Conservation (phyloP, 30 jellyfish, hydroid and myxozoan genomes). For the Aurelia sp. region DNA sequence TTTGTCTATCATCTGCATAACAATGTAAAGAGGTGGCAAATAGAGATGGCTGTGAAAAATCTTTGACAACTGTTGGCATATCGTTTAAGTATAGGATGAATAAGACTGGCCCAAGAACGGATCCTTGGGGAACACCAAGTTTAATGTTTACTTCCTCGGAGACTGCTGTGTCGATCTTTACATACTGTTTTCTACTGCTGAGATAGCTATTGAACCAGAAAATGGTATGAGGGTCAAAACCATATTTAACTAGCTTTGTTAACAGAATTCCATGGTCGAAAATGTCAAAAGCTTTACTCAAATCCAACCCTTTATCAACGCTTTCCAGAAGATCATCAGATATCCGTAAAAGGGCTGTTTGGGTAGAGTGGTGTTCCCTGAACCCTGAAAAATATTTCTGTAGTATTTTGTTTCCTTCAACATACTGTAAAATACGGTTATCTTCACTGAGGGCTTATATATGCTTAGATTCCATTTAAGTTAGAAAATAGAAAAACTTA, state of each 20-base stretch:
- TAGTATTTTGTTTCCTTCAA: slow-evolving; percentile 42
- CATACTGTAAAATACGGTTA: no score
- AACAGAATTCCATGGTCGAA: slow-evolving; percentile 44
- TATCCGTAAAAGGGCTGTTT: no score
- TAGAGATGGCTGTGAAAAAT: slow-evolving; percentile 37
- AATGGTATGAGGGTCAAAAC: slow-evolving; percentile 35
- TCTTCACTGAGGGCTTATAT: no score
- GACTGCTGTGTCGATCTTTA: slow-evolving; percentile 33
- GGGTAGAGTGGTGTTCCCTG: slow-evolving; percentile 47
- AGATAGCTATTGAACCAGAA: slow-evolving; percentile 5
- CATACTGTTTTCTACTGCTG: slow-evolving; percentile 18
- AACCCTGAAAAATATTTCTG: no score
- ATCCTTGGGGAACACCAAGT: slow-evolving; percentile 47
- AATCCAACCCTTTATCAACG: no score
- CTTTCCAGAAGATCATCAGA: no score
- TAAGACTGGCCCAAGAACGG: slow-evolving; percentile 40
- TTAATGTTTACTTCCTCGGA: slow-evolving; percentile 40
- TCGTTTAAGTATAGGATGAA: slow-evolving; percentile 28
- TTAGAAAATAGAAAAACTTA: no score
- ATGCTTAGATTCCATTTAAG: no score
- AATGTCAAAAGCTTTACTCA: no score
- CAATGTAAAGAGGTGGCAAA: slow-evolving; percentile 13
- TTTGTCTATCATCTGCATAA: slow-evolving; percentile 44
- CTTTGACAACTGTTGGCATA: no score
- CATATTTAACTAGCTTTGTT: slow-evolving; percentile 33